Evolutionary conservation across 2,113 vertebrate genomes (phyloP).

Genomic region (Erinaceus europaeus): DNA sequence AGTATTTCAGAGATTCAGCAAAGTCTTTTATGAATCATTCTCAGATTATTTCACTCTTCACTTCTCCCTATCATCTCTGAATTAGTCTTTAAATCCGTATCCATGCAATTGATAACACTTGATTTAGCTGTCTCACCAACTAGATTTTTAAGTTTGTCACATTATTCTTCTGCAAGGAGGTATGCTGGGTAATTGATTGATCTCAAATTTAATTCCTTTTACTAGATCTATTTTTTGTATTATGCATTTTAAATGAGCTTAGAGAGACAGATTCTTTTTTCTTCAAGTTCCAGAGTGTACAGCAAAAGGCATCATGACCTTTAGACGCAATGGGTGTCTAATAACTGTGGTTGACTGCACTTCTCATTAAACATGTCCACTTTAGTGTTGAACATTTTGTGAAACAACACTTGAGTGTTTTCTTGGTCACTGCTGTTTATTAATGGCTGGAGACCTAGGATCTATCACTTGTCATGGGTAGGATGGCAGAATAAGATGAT

Average conservation of each 20-base stretch:
- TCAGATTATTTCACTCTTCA: neutral
- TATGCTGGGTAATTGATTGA: no score
- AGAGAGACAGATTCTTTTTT: neutral
- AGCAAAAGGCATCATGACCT: neutral
- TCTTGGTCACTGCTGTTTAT: neutral
- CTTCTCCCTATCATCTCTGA: neutral
- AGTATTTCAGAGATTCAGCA: neutral
- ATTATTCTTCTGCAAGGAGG: no score
- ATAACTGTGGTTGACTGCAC: neutral
- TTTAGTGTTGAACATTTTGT: neutral
- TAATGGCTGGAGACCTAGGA: neutral
- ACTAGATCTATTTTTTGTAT: no score
- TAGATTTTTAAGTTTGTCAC: neutral
- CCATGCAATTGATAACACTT: neutral
- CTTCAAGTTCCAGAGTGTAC: neutral
- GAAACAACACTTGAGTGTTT: neutral
- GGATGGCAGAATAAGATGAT: neutral
- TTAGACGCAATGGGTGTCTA: neutral
- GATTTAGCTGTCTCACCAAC: neutral
- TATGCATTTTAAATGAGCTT: neutral
- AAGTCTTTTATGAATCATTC: neutral
- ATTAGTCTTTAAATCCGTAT: constrained; percentile 6
- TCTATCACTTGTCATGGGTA: neutral
- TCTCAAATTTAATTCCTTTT: neutral
- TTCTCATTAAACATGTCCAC: neutral